phyloP scores from a whole-genome alignment of 2,888 invertebrate species.

The Malthinus flaveolus region DNA sequence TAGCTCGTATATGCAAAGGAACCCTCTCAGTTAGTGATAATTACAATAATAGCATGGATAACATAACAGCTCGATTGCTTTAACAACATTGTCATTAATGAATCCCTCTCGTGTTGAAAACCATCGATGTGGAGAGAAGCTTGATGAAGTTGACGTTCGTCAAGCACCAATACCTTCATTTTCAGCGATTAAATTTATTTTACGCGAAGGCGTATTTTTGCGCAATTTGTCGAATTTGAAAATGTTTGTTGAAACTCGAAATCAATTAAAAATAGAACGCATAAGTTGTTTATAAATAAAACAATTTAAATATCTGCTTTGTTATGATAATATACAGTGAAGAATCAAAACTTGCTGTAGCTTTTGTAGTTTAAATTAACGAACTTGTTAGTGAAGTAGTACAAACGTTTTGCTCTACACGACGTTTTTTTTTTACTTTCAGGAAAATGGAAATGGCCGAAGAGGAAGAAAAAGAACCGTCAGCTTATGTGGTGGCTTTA shows the following conservation, averaged over 20 bases:
- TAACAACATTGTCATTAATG: too few relatives aligned
- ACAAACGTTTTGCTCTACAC: not conserved
- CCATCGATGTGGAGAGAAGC: too few relatives aligned
- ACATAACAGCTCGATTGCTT: too few relatives aligned
- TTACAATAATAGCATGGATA: too few relatives aligned
- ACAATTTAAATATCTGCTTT: not conserved
- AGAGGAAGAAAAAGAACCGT: constrained; percentile 33
- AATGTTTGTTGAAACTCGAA: not conserved
- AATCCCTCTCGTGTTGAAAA: too few relatives aligned
- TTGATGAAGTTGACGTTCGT: too few relatives aligned
- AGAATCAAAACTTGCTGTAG: too few relatives aligned
- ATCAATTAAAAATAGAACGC: not conserved
- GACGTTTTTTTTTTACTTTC: constrained; percentile 5
- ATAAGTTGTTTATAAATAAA: not conserved
- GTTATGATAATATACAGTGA: too few relatives aligned
- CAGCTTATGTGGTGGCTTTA: constrained; percentile 47
- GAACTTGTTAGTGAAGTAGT: not conserved
- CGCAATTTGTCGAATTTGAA: not conserved
- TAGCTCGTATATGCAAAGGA: too few relatives aligned
- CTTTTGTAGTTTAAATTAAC: not conserved
- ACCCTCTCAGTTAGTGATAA: too few relatives aligned
- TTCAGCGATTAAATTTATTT: too few relatives aligned
- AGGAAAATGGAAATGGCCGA: constrained; percentile 24
- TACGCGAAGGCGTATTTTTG: not conserved
- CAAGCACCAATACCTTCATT: too few relatives aligned